Conservation (phyloP, 2,113 vertebrate genomes). For the Theristicus caerulescens region DNA sequence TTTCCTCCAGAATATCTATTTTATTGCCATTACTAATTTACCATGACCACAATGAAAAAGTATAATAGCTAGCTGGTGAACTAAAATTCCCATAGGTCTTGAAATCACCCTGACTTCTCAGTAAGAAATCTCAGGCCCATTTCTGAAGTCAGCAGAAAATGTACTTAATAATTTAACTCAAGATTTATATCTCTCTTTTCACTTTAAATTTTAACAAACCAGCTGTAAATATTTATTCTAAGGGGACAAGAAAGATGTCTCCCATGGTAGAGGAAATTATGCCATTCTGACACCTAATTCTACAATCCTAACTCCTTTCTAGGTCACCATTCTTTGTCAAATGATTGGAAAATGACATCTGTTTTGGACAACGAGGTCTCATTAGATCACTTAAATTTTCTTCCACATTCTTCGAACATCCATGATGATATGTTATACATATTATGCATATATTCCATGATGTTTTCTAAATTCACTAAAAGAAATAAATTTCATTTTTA, state of each 20-base stretch:
- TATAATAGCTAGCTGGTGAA: background rate
- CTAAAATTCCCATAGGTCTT: background rate
- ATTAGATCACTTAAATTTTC: background rate
- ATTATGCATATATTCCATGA: background rate
- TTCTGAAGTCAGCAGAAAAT: conserved; percentile 47
- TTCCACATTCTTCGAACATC: background rate
- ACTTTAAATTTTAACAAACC: background rate
- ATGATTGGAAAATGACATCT: background rate
- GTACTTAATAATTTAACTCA: background rate
- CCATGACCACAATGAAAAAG: background rate
- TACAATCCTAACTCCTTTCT: background rate
- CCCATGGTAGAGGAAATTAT: background rate
- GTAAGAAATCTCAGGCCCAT: background rate
- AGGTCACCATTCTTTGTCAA: background rate
- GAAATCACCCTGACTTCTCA: background rate
- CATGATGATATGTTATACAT: background rate
- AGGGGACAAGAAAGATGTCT: background rate
- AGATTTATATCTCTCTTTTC: background rate
- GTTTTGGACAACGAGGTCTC: background rate
- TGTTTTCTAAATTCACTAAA: background rate
- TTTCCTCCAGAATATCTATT: background rate
- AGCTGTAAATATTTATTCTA: background rate
- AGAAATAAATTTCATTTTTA: background rate
- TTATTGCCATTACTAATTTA: background rate
- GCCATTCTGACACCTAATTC: background rate